Evolutionary conservation across 2,888 invertebrate species (phyloP).

Genomic region (Drosophila aldrichi): DNA sequence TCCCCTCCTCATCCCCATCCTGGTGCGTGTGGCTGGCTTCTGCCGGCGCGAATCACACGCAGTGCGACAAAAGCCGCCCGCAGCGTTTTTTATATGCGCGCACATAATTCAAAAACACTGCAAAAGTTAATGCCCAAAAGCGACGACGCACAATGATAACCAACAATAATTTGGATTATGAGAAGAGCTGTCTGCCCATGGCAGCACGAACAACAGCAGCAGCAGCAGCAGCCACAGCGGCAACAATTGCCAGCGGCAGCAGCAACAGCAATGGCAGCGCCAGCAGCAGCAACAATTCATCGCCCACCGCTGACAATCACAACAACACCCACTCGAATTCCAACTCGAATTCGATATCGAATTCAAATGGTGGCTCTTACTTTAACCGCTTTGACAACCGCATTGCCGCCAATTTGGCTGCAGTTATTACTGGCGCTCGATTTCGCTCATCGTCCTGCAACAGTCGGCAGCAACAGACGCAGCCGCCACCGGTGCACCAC

Average conservation of each 20-base stretch:
- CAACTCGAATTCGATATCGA: constrained; percentile 41
- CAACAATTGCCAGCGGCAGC: constrained; percentile 55
- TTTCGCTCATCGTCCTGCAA: constrained; percentile 80
- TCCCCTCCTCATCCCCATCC: background rate
- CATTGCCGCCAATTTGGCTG: constrained; percentile 81
- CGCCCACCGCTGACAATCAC: constrained; percentile 65
- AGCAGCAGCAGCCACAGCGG: constrained; percentile 13
- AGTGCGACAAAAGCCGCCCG: constrained; percentile 76
- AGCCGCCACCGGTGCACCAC: constrained; percentile 22
- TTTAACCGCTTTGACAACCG: constrained; percentile 83
- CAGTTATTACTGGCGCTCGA: constrained; percentile 77
- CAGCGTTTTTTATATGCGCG: constrained; percentile 76
- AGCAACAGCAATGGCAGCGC: constrained; percentile 43
- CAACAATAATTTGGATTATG: constrained; percentile 84
- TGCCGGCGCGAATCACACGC: constrained; percentile 64
- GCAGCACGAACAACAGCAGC: constrained; percentile 27
- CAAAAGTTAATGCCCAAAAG: constrained; percentile 80
- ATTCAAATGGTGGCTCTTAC: constrained; percentile 64
- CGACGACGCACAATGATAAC: constrained; percentile 80
- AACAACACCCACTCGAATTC: constrained; percentile 67
- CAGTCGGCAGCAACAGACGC: constrained; percentile 55
- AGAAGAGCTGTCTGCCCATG: constrained; percentile 71
- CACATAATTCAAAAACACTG: constrained; percentile 78
- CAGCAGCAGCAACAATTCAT: constrained; percentile 71
- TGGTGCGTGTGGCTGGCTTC: constrained; percentile 18